Conservation (phyloP, 2,113 vertebrate species). For the Ovibos moschatus region DNA sequence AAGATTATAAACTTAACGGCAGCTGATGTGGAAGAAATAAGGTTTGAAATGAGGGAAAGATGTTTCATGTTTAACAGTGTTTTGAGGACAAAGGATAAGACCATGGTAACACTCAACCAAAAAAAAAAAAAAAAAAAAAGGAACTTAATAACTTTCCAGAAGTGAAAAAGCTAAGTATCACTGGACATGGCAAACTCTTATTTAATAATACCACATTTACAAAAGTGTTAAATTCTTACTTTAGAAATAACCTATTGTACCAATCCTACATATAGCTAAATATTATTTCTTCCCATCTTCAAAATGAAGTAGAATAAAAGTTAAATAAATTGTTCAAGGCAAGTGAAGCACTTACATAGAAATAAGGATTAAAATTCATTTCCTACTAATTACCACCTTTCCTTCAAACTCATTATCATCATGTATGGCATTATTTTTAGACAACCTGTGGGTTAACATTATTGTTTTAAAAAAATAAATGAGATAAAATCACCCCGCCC, state of each 20-base stretch:
- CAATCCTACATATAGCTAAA: background rate
- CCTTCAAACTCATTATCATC: background rate
- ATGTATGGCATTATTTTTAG: background rate
- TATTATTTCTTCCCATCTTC: slow-evolving; percentile 13
- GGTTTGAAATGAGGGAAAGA: background rate
- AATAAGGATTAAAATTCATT: background rate
- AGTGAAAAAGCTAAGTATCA: background rate
- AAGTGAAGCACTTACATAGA: background rate
- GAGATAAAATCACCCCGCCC: background rate
- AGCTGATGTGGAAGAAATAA: background rate
- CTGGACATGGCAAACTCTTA: background rate
- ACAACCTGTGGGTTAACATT: background rate
- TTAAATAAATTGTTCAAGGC: background rate
- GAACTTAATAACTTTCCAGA: background rate
- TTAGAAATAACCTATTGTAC: background rate
- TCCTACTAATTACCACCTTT: background rate
- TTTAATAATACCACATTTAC: background rate
- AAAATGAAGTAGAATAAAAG: background rate
- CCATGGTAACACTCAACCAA: accelerated
- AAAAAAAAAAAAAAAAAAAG: background rate
- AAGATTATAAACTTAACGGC: background rate
- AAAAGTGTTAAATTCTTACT: background rate
- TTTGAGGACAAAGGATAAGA: background rate
- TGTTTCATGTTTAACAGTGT: background rate
- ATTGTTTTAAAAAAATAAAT: background rate